Conservation (phyloP, 1,140 invertebrate genomes). For the Ceratosolen solmsi region DNA sequence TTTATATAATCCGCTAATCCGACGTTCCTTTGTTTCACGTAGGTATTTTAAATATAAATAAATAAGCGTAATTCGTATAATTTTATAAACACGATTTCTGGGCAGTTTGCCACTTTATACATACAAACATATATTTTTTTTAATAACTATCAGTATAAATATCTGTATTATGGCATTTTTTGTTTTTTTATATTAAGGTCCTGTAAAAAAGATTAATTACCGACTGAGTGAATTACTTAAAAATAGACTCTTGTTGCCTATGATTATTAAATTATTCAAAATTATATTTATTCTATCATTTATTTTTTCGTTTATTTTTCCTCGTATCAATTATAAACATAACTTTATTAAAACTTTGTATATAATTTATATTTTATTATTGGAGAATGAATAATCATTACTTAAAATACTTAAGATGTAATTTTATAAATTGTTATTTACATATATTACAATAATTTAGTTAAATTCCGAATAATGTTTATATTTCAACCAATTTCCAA, state of each 20-base stretch:
- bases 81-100: constrained; percentile 46
- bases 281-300: not conserved
- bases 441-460: too few relatives aligned
- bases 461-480: too few relatives aligned
- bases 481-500: too few relatives aligned
- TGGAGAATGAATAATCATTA: too few relatives aligned
- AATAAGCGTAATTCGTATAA: too few relatives aligned
- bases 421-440: too few relatives aligned
- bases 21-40: constrained; percentile 37
- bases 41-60: constrained; percentile 29
- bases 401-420: too few relatives aligned
- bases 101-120: constrained; percentile 39
- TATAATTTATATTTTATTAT: too few relatives aligned
- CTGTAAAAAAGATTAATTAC: constrained; percentile 40
- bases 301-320: constrained; percentile 1
- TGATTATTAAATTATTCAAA: constrained; percentile 30
- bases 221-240: constrained; percentile 45
- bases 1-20: constrained; percentile 38
- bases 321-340: too few relatives aligned
- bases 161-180: constrained; percentile 44
- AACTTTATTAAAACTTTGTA: constrained; percentile 7
- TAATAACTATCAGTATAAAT: constrained; percentile 37
- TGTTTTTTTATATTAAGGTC: constrained; percentile 30
- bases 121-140: constrained; percentile 38
- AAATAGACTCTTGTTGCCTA: constrained; percentile 22